Percentiles rank a stretch among this genome's conserved stretches.
Conservation (phyloP, 2,888 invertebrate genomes). For the Euplexia lucipara region DNA sequence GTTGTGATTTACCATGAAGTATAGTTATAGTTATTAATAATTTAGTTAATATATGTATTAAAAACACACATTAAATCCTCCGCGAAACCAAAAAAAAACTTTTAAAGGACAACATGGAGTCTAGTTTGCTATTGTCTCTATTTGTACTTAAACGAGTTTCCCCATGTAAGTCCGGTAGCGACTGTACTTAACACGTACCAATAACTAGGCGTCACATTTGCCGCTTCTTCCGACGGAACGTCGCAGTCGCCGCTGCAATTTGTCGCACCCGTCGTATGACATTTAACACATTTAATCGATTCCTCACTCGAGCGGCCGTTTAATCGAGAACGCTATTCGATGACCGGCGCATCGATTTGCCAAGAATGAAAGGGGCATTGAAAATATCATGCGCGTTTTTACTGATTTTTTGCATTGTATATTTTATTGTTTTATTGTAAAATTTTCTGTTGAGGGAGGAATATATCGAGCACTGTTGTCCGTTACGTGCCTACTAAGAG, state of each 20-base stretch:
- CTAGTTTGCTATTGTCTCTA: not conserved
- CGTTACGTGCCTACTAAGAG: constrained; percentile 32
- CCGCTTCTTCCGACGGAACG: constrained; percentile 40
- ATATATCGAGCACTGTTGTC: constrained; percentile 26
- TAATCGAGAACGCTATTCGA: constrained; percentile 51
- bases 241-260: constrained; percentile 44
- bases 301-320: constrained; percentile 37
- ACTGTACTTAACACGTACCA: constrained; percentile 58
- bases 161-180: constrained; percentile 8
- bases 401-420: constrained; percentile 26
- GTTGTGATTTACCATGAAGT: too few species aligned
- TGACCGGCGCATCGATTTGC: constrained; percentile 50
- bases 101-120: not conserved
- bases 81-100: not conserved
- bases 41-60: not conserved
- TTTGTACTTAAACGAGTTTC: constrained; percentile 1
- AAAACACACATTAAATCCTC: not conserved
- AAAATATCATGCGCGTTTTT: constrained; percentile 33
- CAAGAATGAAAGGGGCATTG: constrained; percentile 34
- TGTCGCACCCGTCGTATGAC: constrained; percentile 57
- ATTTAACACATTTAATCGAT: constrained; percentile 63
- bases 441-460: constrained; percentile 12
- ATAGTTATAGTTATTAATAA: too few species aligned
- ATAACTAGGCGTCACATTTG: constrained; percentile 57
- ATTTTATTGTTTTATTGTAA: constrained; percentile 31